These are phyloP conservation scores for Sipha flava DNA, from an alignment of 1,140 invertebrate species.

Conservation along the genomic window DNA sequence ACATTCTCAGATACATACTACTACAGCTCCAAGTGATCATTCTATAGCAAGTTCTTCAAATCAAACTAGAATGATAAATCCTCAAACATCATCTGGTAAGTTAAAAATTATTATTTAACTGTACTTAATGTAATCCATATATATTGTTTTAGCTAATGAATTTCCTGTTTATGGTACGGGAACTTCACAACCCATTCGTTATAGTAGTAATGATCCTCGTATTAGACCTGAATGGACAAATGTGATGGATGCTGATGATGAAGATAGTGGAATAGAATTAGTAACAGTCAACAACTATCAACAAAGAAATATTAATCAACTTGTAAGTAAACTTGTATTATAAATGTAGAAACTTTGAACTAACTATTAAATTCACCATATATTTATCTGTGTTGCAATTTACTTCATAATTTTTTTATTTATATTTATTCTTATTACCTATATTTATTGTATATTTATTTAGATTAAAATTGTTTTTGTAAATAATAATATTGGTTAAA, in stretches of 20 bases:
- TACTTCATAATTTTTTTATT: background rate
- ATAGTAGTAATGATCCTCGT: conserved; percentile 12
- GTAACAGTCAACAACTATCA: conserved; percentile 14
- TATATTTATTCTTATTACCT: background rate
- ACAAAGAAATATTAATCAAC: conserved; percentile 17
- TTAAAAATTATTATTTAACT: background rate
- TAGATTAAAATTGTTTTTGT: background rate
- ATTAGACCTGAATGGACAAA: conserved; percentile 1
- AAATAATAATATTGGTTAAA: background rate
- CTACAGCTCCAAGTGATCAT: conserved; percentile 17
- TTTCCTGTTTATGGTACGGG: background rate
- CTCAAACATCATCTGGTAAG: conserved; percentile 8
- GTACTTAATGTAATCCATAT: background rate
- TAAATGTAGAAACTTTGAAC: no score
- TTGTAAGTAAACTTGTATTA: background rate
- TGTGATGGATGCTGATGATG: conserved; percentile 14
- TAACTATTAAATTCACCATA: no score
- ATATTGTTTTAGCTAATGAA: background rate
- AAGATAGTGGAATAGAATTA: conserved; percentile 25
- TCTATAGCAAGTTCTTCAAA: conserved; percentile 15
- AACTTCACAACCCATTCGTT: background rate
- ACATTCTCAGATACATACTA: background rate
- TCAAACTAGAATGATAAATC: conserved; percentile 12
- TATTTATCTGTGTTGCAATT: no score
- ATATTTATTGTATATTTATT: background rate